A percentile compares a stretch with the other conserved stretches of the same genome.
These are phyloP conservation scores for Sthenelais limicola DNA, from an alignment of 2,888 invertebrate species.

Conservation along the genomic window DNA sequence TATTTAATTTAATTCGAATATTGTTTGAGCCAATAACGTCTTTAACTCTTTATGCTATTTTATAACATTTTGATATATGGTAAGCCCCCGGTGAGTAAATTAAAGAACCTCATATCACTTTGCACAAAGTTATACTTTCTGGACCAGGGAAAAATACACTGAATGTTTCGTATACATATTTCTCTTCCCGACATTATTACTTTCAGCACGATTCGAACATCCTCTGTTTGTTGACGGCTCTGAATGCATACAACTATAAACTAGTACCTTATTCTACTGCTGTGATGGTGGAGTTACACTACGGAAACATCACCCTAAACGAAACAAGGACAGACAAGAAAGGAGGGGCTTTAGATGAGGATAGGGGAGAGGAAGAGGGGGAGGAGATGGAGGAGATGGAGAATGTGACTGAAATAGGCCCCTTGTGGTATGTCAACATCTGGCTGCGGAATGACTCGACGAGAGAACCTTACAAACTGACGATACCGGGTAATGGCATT, in stretches of 20 bases:
- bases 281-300: constrained; percentile 20
- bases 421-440: constrained; percentile 3
- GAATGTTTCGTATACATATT: background rate
- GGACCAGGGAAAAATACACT: background rate
- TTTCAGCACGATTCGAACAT: constrained; percentile 32
- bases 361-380: background rate
- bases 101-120: too few relatives aligned
- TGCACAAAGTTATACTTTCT: too few relatives aligned
- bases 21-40: too few relatives aligned
- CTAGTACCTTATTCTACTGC: constrained; percentile 16
- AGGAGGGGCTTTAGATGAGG: too few relatives aligned
- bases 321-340: background rate
- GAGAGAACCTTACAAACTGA: constrained; percentile 19
- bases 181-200: background rate
- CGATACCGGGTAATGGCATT: constrained; percentile 25
- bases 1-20: too few relatives aligned
- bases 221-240: background rate
- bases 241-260: constrained; percentile 5
- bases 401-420: background rate
- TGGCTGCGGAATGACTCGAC: background rate
- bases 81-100: too few relatives aligned
- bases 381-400: too few relatives aligned
- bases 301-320: constrained; percentile 17
- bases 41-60: too few relatives aligned
- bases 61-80: too few relatives aligned